Conservation (phyloP, 2,797 vertebrate genomes). For the Remorina albescens region DNA sequence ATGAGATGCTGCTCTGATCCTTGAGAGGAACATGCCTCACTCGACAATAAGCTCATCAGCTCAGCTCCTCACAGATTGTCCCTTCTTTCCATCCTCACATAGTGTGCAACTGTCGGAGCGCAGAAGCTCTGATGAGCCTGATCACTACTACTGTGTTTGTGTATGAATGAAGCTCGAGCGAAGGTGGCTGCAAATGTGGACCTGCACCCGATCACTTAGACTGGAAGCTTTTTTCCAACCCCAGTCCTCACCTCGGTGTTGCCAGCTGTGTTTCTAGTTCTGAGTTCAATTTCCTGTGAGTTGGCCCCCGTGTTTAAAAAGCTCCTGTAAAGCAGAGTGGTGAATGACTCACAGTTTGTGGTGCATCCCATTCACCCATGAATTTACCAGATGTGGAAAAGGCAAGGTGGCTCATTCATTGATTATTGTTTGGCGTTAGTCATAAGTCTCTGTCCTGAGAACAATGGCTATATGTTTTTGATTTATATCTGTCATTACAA, state of each 20-base stretch:
- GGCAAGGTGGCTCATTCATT: not conserved
- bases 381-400: constrained; percentile 38
- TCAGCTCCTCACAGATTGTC: constrained; percentile 3
- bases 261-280: not conserved
- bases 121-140: constrained; percentile 3
- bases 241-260: not conserved
- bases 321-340: constrained; percentile 21
- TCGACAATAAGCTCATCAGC: constrained; percentile 39
- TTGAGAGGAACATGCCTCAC: constrained; percentile 13
- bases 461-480: not conserved
- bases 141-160: constrained; percentile 1
- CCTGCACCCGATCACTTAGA: constrained; percentile 10
- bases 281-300: constrained; percentile 9
- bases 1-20: constrained; percentile 28
- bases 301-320: constrained; percentile 3
- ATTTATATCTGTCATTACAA: not conserved
- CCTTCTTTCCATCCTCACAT: not conserved
- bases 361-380: constrained; percentile 19
- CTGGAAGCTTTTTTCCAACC: not conserved
- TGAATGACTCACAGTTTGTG: not conserved
- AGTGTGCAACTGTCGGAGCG: not conserved
- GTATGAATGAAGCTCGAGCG: not conserved
- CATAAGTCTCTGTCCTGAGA: not conserved
- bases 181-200: constrained; percentile 7
- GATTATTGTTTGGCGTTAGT: not conserved